These are phyloP conservation scores for Acleris sparsana DNA, from an alignment of 2,888 invertebrate genomes.

Conservation along the genomic window DNA sequence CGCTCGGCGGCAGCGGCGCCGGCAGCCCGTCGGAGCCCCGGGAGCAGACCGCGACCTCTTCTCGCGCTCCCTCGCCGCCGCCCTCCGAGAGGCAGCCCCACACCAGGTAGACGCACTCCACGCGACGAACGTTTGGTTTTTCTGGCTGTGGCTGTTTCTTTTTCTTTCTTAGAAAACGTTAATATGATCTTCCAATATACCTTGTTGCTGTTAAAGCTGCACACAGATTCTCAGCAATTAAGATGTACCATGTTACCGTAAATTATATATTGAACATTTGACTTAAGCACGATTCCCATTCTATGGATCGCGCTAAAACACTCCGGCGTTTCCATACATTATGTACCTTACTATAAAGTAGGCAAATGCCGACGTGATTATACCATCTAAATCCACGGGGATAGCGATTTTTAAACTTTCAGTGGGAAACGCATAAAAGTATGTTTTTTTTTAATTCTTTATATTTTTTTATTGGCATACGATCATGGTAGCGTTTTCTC, in stretches of 20 bases:
- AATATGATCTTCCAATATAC: not conserved
- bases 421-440: no score
- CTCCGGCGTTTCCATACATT: no score
- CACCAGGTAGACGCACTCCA: slow-evolving; percentile 80
- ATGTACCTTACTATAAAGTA: no score
- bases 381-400: no score
- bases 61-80: slow-evolving; percentile 76
- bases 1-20: slow-evolving; percentile 78
- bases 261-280: no score
- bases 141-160: slow-evolving; percentile 63
- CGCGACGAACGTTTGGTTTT: slow-evolving; percentile 75
- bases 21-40: slow-evolving; percentile 70
- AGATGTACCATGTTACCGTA: no score
- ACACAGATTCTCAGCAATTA: not conserved
- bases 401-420: no score
- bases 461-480: no score
- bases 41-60: slow-evolving; percentile 71
- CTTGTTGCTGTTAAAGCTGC: not conserved
- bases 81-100: slow-evolving; percentile 76
- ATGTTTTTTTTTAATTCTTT: no score
- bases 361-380: no score
- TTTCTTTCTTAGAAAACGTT: slow-evolving; percentile 17
- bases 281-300: no score
- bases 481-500: slow-evolving; percentile 53
- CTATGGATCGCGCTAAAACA: no score